A percentile compares a stretch with the other conserved stretches of the same genome.
phyloP scores from a whole-genome alignment of 2,888 invertebrate genomes.

The Chymomyza procnemis region DNA sequence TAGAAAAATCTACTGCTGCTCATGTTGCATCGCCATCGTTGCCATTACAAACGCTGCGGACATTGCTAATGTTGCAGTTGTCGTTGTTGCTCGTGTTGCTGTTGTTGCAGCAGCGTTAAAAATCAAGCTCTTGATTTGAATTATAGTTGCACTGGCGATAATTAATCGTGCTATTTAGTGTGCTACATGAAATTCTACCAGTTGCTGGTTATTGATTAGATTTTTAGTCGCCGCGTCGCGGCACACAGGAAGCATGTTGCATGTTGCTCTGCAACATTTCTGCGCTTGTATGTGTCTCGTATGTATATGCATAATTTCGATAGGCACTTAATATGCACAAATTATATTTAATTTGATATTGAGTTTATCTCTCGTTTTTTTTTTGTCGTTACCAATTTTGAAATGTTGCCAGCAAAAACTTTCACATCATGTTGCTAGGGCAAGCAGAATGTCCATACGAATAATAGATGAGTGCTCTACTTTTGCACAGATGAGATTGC shows the following conservation, averaged over 20 bases:
- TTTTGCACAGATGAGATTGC: background rate
- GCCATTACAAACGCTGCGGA: background rate
- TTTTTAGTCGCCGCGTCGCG: constrained; percentile 34
- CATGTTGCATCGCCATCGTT: background rate
- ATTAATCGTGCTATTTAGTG: constrained; percentile 74
- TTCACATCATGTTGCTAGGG: constrained; percentile 63
- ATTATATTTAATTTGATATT: constrained; percentile 70
- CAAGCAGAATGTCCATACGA: background rate
- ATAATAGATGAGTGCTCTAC: background rate
- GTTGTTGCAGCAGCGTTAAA: constrained; percentile 29
- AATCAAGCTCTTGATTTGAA: constrained; percentile 58
- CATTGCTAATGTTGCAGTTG: constrained; percentile 22
- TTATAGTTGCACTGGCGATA: constrained; percentile 69
- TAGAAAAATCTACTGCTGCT: background rate
- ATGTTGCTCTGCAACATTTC: constrained; percentile 39
- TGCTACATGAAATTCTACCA: constrained; percentile 71
- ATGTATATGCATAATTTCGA: constrained; percentile 55
- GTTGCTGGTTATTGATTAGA: constrained; percentile 71
- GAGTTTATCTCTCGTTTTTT: constrained; percentile 54
- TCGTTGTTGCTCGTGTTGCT: constrained; percentile 38
- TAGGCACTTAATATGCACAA: constrained; percentile 69
- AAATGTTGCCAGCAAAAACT: constrained; percentile 41
- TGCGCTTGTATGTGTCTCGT: constrained; percentile 18
- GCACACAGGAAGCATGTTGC: constrained; percentile 55
- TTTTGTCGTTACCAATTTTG: constrained; percentile 67